A percentile compares a stretch with the other conserved stretches of the same genome.
Conservation (phyloP, 1,140 invertebrate genomes). For the Platorchestia sp. region DNA sequence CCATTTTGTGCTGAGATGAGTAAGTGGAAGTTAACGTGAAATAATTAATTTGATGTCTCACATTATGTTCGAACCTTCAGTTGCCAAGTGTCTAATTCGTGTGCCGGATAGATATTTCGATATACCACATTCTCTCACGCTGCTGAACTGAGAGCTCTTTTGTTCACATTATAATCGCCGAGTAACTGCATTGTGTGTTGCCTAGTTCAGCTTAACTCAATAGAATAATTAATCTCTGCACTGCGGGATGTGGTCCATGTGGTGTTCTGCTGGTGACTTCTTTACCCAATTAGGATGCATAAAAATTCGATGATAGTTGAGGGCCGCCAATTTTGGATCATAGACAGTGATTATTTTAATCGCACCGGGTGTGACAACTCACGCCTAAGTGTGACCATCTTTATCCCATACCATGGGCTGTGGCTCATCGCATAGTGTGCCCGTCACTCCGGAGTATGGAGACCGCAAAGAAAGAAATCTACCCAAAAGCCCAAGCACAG, state of each 20-base stretch:
- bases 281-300: not conserved
- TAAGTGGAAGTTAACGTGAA: not conserved
- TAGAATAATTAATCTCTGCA: not conserved
- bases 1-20: not conserved
- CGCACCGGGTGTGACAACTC: not conserved
- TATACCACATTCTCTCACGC: not conserved
- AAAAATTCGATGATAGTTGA: not conserved
- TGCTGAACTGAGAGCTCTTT: not conserved
- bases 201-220: not conserved
- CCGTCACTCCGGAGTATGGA: conserved; percentile 30
- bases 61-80: not conserved
- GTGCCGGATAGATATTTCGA: not conserved
- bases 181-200: too few relatives aligned
- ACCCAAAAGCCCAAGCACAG: not conserved
- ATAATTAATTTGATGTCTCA: too few relatives aligned
- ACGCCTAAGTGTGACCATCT: not conserved
- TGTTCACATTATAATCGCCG: too few relatives aligned
- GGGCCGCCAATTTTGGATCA: not conserved
- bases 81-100: not conserved
- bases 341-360: not conserved
- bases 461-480: not conserved
- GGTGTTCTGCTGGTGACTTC: not conserved
- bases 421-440: conserved; percentile 5
- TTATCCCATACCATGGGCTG: not conserved
- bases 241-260: not conserved